A percentile compares a stretch with the other conserved stretches of the same genome.
These are phyloP conservation scores for Dynastes tityus DNA, from an alignment of 2,888 invertebrate species.

Conservation along the genomic window DNA sequence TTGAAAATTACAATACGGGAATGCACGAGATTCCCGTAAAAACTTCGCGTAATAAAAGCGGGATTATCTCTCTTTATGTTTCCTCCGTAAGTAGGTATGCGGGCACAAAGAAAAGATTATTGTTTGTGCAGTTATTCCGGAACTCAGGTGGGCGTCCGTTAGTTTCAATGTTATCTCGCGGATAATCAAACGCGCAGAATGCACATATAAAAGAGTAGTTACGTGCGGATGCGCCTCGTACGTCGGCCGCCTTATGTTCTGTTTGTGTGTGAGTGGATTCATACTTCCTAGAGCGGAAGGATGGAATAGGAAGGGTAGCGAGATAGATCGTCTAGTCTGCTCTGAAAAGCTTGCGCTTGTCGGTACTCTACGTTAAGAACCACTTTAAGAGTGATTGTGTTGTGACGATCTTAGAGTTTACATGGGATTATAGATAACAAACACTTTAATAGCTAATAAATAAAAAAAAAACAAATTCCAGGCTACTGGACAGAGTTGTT, in stretches of 20 bases:
- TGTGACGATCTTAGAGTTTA: no score
- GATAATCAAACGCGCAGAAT: conserved; percentile 31
- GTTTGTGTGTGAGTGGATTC: no score
- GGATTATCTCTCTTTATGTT: conserved; percentile 28
- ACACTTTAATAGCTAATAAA: no score
- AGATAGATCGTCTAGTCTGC: no score
- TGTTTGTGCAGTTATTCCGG: conserved; percentile 35
- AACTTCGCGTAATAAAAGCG: conserved; percentile 16
- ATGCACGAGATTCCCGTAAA: conserved; percentile 12
- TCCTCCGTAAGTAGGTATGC: conserved; percentile 1
- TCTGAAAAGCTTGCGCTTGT: no score
- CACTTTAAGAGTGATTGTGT: no score
- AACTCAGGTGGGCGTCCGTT: conserved; percentile 21
- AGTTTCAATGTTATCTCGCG: conserved; percentile 31
- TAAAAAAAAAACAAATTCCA: no score
- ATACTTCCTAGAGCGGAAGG: not conserved
- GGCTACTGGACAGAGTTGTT: no score
- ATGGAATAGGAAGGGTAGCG: not conserved
- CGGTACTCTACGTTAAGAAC: no score
- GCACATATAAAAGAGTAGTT: conserved; percentile 33
- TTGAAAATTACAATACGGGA: conserved; percentile 10
- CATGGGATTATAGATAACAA: no score
- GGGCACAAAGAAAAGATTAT: conserved; percentile 16
- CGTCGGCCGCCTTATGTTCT: not conserved
- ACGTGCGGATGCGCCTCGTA: conserved; percentile 5